Conservation (phyloP, 2,113 vertebrate species). For the Anolis sagrei region DNA sequence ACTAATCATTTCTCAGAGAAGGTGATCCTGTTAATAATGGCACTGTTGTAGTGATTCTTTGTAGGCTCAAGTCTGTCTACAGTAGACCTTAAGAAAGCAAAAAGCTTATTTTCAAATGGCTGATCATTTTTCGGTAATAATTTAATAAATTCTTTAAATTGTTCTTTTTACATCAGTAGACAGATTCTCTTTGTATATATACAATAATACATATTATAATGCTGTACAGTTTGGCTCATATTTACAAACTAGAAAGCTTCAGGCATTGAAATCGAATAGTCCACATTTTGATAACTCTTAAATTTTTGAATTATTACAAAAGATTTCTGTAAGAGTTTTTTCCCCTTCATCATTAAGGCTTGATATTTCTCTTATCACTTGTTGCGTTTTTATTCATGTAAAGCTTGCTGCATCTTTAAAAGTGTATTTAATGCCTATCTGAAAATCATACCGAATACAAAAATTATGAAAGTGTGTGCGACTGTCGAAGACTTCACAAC, state of each 20-base stretch:
- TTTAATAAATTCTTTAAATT: slow-evolving; percentile 73
- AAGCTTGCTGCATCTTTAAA: not conserved
- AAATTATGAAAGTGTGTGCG: not conserved
- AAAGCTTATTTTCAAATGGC: slow-evolving; percentile 68
- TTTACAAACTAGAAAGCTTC: slow-evolving; percentile 54
- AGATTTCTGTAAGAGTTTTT: slow-evolving; percentile 9
- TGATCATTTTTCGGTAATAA: slow-evolving; percentile 66
- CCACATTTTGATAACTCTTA: not conserved
- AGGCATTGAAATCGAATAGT: slow-evolving; percentile 50
- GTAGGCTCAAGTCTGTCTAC: slow-evolving; percentile 74
- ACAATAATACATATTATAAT: slow-evolving; percentile 53
- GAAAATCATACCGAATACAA: not conserved
- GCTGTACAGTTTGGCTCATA: slow-evolving; percentile 45
- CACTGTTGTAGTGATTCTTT: slow-evolving; percentile 68
- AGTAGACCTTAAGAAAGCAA: slow-evolving; percentile 68
- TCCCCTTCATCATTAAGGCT: not conserved
- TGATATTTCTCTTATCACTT: not conserved
- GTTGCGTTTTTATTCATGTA: not conserved
- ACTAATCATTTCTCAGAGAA: slow-evolving; percentile 77
- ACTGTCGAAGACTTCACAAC: no score
- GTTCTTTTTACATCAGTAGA: slow-evolving; percentile 72
- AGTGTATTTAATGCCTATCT: slow-evolving; percentile 4
- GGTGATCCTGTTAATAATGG: slow-evolving; percentile 78
- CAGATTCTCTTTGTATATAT: slow-evolving; percentile 59
- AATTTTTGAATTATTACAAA: slow-evolving; percentile 16